phyloP scores from a whole-genome alignment of 2,797 vertebrate species.

The Rhincodon typus region DNA sequence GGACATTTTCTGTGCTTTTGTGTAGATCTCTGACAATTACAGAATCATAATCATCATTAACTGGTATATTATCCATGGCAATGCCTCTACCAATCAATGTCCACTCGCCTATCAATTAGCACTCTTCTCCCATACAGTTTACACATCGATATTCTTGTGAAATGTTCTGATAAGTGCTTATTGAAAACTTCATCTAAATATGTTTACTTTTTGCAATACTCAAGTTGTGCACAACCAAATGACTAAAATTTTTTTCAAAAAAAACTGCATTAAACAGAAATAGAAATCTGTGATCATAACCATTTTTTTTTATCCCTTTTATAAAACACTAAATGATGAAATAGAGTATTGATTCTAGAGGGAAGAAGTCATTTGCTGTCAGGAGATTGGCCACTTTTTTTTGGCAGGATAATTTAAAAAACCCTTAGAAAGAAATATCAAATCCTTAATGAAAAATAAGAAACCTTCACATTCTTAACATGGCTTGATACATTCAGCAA shows the following conservation, averaged over 20 bases:
- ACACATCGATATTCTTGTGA: too few relatives aligned
- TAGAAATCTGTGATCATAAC: background rate
- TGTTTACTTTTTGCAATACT: too few relatives aligned
- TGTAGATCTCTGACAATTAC: too few relatives aligned
- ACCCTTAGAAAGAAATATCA: background rate
- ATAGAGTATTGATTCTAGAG: background rate
- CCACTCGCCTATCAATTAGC: too few relatives aligned
- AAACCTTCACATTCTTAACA: background rate
- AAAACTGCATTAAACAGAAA: background rate
- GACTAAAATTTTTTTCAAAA: background rate
- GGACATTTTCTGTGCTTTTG: too few relatives aligned
- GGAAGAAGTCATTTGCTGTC: background rate
- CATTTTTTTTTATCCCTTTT: background rate
- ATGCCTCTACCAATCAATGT: too few relatives aligned
- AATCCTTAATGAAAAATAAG: background rate
- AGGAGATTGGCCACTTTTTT: background rate
- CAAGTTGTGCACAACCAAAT: too few relatives aligned
- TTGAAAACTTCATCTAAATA: too few relatives aligned
- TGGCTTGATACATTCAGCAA: background rate
- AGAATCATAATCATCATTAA: too few relatives aligned
- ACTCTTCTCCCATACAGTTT: too few relatives aligned
- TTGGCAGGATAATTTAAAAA: background rate
- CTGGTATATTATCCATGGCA: too few relatives aligned
- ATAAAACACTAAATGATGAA: background rate
- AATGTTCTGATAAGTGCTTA: too few relatives aligned